A percentile compares a stretch with the other conserved stretches of the same genome.
Evolutionary conservation across 1,140 invertebrate genomes (phyloP).

Genomic region (Drosophila mauritiana): DNA sequence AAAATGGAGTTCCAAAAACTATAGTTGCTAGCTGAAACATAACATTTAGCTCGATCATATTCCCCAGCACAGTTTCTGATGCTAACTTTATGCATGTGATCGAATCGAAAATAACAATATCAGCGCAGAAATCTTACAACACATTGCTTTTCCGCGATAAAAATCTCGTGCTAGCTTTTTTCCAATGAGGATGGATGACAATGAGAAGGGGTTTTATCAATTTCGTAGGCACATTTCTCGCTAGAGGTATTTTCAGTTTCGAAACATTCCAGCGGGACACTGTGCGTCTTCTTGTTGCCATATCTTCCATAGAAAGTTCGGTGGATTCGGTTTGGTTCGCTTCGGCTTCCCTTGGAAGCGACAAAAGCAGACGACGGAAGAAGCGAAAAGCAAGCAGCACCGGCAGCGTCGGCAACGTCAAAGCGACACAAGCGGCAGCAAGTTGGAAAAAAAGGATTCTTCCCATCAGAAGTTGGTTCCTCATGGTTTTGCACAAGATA

Average conservation of each 20-base stretch:
- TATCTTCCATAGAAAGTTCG: slow-evolving; percentile 3
- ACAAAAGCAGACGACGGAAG: slow-evolving; percentile 13
- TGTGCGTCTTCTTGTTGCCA: slow-evolving; percentile 20
- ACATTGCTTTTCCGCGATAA: neutral
- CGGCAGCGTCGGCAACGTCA: slow-evolving; percentile 16
- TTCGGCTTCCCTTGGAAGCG: slow-evolving; percentile 5
- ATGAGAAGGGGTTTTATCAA: neutral
- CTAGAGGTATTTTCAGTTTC: neutral
- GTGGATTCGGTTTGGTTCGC: neutral
- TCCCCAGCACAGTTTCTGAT: no score
- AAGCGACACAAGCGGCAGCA: slow-evolving; percentile 24
- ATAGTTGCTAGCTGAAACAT: no score
- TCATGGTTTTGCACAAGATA: slow-evolving; percentile 61
- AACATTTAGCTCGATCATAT: no score
- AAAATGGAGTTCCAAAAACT: no score
- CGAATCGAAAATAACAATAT: no score
- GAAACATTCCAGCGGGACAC: slow-evolving; percentile 3
- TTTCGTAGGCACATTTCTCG: slow-evolving; percentile 4
- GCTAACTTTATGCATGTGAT: no score
- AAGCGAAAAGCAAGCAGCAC: slow-evolving; percentile 5
- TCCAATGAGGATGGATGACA: neutral
- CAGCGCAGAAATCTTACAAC: neutral
- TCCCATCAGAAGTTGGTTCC: slow-evolving; percentile 60
- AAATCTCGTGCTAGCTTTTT: neutral
- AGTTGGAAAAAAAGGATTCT: slow-evolving; percentile 66